Conservation (phyloP, 2,113 vertebrate genomes). For the Polypterus senegalus region DNA sequence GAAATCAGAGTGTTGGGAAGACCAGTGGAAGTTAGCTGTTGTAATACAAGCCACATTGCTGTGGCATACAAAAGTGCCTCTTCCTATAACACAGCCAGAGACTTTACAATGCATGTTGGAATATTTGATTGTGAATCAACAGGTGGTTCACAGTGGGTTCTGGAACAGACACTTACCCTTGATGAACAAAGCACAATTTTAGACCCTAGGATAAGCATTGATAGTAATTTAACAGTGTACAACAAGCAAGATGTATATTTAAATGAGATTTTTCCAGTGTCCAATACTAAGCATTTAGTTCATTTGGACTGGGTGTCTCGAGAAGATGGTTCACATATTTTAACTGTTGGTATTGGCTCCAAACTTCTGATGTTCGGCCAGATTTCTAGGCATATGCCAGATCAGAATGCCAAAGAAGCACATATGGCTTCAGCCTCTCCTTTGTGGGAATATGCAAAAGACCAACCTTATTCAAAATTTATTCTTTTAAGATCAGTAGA, state of each 20-base stretch:
- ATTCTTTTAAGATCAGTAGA: slow-evolving; percentile 75
- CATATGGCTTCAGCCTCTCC: slow-evolving; percentile 27
- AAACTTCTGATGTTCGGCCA: slow-evolving; percentile 90
- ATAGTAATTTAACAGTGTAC: slow-evolving; percentile 37
- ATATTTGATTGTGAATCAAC: slow-evolving; percentile 96
- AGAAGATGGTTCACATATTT: slow-evolving; percentile 88
- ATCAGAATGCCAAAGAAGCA: slow-evolving; percentile 62
- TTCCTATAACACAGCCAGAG: slow-evolving; percentile 35
- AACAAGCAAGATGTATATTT: slow-evolving; percentile 37
- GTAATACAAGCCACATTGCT: slow-evolving; percentile 81
- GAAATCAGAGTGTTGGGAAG: slow-evolving; percentile 64
- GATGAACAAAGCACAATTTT: slow-evolving; percentile 47
- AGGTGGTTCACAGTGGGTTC: slow-evolving; percentile 84
- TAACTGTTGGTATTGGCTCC: slow-evolving; percentile 85
- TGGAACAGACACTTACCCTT: slow-evolving; percentile 81
- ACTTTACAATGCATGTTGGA: slow-evolving; percentile 62
- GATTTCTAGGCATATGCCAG: slow-evolving; percentile 69
- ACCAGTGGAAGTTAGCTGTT: slow-evolving; percentile 81
- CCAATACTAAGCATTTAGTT: slow-evolving; percentile 55
- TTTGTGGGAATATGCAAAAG: slow-evolving; percentile 42
- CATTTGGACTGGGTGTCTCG: slow-evolving; percentile 96
- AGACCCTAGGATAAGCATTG: slow-evolving; percentile 37
- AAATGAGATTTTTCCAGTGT: slow-evolving; percentile 33
- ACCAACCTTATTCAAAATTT: slow-evolving; percentile 53
- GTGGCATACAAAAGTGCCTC: slow-evolving; percentile 67